Evolutionary conservation across 2,113 vertebrate genomes (phyloP), one percentile per base, ranked within the genome.

Genomic region (Pogona vitticeps): DNA sequence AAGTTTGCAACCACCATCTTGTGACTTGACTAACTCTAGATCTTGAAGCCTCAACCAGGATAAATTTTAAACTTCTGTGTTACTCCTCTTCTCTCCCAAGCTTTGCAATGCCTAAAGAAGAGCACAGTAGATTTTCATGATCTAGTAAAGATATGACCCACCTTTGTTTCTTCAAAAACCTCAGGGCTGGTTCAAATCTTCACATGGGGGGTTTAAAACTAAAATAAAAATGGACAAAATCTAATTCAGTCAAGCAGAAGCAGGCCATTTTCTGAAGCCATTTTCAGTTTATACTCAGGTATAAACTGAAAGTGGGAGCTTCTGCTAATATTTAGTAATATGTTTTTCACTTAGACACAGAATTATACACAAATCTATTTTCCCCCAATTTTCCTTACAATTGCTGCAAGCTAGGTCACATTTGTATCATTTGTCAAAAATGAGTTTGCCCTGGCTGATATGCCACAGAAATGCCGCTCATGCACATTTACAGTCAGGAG

Each of bases 401-500:
- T 56, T 72, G 67, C 33, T 82, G 36, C 71, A 36, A 6, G 80
- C 6, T 14, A 71, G 46, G 17, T 36, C 56, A n/a, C 68, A 56
- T 83, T 72, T 72, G n/a, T 72, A n/a, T 72, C 33, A 31, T 46
- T 58, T 71, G 12, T 38, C 8, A 15, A 72, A 71, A 83, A 83
- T 72, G n/a, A 72, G 33, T 72, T 58, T 72, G 28, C 31, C 31
- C 20, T 56, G 10, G 42, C 42, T 58, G 33, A 72, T 72, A 83
- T 68, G 67, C 67, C 63, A 71, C 67, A 83, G 68, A 83, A 72
- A 83, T 71, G 31, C 81, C 56, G 81, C 33, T 56, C 33, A 21
- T 72, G n/a, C n/a, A 38, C 67, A 72, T 83, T 77, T 83, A 83
- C 68, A 83, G 46, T 72, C 81, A 36, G 52, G 68, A 72, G 67